phyloP scores from a whole-genome alignment of 1,140 invertebrate species.

The Solenopsis fugax region DNA sequence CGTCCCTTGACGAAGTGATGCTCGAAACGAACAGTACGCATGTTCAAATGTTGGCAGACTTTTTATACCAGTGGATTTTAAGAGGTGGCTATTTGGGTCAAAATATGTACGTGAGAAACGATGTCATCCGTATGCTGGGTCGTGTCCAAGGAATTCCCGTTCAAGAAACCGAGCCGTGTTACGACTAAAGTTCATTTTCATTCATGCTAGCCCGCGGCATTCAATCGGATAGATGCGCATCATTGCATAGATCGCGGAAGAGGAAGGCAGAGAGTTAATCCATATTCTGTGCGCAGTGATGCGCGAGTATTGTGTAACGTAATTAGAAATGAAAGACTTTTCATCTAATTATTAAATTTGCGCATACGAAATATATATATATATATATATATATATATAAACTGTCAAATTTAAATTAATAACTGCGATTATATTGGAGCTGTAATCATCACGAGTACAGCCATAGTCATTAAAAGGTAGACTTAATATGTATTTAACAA shows the following conservation, averaged over 20 bases:
- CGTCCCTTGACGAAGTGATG: neutral
- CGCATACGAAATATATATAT: neutral
- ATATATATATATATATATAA: no score
- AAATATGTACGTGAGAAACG: slow-evolving; percentile 6
- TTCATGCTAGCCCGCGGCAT: slow-evolving; percentile 13
- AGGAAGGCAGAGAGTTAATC: neutral
- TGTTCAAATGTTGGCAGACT: slow-evolving; percentile 42
- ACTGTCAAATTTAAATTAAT: neutral
- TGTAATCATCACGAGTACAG: neutral
- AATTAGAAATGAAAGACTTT: slow-evolving; percentile 4
- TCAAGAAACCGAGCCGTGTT: neutral
- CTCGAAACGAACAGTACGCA: slow-evolving; percentile 29
- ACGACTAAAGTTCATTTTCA: slow-evolving; percentile 46
- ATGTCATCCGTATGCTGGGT: slow-evolving; percentile 35
- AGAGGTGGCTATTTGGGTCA: slow-evolving; percentile 75
- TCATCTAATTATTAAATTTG: neutral
- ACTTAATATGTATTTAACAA: neutral
- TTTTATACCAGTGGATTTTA: slow-evolving; percentile 66
- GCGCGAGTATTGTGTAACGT: slow-evolving; percentile 2
- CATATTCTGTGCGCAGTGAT: neutral
- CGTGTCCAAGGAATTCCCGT: slow-evolving; percentile 30
- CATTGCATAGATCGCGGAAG: neutral
- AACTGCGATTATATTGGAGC: neutral
- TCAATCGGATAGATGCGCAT: neutral
- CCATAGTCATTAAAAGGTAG: neutral